phyloP scores from a whole-genome alignment of 1,140 invertebrate species.

The Odontomachus brunneus region DNA sequence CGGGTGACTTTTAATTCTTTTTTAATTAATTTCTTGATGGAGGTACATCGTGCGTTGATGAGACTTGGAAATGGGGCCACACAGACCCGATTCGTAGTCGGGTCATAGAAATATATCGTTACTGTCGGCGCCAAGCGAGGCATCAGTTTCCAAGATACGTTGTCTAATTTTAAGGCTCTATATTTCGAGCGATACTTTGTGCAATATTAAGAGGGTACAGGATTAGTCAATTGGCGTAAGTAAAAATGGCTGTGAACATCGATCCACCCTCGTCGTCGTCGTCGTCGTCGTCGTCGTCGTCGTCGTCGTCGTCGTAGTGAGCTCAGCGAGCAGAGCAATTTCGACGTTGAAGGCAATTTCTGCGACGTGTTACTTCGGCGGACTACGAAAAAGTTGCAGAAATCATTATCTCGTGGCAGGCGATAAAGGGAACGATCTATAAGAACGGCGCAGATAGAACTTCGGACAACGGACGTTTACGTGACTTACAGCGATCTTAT shows the following conservation, averaged over 20 bases:
- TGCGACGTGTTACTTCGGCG: constrained; percentile 54
- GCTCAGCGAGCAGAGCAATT: constrained; percentile 36
- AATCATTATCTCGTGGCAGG: constrained; percentile 56
- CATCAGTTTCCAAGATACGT: constrained; percentile 47
- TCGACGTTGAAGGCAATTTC: constrained; percentile 45
- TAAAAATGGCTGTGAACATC: constrained; percentile 51
- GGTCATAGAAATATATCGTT: constrained; percentile 31
- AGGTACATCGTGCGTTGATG: not conserved
- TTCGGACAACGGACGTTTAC: constrained; percentile 58
- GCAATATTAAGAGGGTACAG: constrained; percentile 43
- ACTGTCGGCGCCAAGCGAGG: not conserved
- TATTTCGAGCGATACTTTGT: constrained; percentile 22
- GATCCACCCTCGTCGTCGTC: constrained; percentile 23
- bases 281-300: too few species aligned
- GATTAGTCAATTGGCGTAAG: constrained; percentile 58
- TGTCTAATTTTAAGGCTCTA: constrained; percentile 40
- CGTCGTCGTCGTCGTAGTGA: too few species aligned
- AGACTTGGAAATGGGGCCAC: constrained; percentile 26
- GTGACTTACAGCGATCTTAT: constrained; percentile 58
- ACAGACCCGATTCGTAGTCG: not conserved
- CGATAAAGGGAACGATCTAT: constrained; percentile 56
- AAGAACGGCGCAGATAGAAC: constrained; percentile 53
- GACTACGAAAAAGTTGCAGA: constrained; percentile 53
- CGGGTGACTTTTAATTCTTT: not conserved
- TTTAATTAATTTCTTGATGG: constrained; percentile 8